Evolutionary conservation across 2,797 vertebrate species (phyloP).

Genomic region (Pitangus sulphuratus): DNA sequence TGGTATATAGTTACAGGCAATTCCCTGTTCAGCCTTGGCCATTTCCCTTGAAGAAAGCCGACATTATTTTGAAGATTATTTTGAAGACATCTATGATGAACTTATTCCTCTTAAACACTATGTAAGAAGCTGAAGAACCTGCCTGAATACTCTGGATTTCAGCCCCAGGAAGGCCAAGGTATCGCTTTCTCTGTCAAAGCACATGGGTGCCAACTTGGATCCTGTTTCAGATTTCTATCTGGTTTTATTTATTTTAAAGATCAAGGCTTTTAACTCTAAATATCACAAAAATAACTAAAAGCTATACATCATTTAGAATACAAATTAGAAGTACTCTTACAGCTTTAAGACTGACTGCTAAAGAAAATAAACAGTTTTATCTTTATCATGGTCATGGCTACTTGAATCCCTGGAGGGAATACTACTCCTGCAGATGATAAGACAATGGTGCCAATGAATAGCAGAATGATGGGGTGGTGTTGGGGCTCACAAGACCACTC

Average conservation of each 20-base stretch:
- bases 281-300: not conserved
- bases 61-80: not conserved
- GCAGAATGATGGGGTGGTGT: not conserved
- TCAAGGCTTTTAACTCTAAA: not conserved
- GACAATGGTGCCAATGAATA: not conserved
- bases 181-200: not conserved
- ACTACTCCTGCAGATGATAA: not conserved
- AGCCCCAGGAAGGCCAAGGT: not conserved
- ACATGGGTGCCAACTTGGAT: not conserved
- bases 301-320: not conserved
- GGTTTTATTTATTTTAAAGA: not conserved
- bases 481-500: not conserved
- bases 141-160: not conserved
- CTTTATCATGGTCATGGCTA: not conserved
- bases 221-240: not conserved
- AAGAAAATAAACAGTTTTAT: not conserved
- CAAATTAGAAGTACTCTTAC: not conserved
- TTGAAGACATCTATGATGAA: not conserved
- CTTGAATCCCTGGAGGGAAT: not conserved
- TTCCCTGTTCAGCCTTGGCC: not conserved
- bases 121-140: not conserved
- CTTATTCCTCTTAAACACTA: not conserved
- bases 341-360: not conserved
- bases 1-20: not conserved
- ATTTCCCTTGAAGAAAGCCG: not conserved